Evolutionary conservation across 2,888 invertebrate genomes (phyloP), one percentile per base, ranked within the genome.

Genomic region (Eudasyphora cyanicolor): DNA sequence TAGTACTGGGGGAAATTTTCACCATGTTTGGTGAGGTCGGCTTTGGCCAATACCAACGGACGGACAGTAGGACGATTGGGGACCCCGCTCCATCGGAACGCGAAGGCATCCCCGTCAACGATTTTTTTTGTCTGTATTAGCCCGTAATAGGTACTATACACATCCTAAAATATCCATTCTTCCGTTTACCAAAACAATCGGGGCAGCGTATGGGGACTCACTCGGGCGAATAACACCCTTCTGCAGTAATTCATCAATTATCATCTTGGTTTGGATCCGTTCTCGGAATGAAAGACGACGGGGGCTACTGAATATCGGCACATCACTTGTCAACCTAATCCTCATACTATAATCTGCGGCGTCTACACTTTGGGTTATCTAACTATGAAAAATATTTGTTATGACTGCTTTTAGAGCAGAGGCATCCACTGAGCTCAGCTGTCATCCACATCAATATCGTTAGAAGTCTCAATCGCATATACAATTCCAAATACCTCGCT

Each of bases 161-260:
- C 73, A 74, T 74, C 6, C 73, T 14, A 4, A 73, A 38, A 0
- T 73, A 21, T 17, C 73, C 73, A 5, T 57, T 73, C 4, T 73
- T 35, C 17, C 17, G 4, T 45, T 45, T 7, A 62, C 62, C 6
- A 62, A 62, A 1, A 32, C 62, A 6, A 57, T 57, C 8, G 54
- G 54, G 4, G 54, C 19, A 21, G 54, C 54, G 24, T 57, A 21
- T 4, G 35, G 7, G 17, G 38, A 24, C 1, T 73, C n/a, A 57
- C 42, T 38, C 17, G 24, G 14, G 4, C 67, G 69, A 24, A 69
- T 27, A 27, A 69, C 27, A 21, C 69, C 69, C 45, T 45, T 69
- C 14, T 1, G 14, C 7, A 49, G 19, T 1, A 69, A n/a, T 27
- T 62, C 69, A 12, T 45, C 19, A 1, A 69, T 6, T 49, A 45